Conservation (phyloP, 2,113 vertebrate species). For the Abramis brama region DNA sequence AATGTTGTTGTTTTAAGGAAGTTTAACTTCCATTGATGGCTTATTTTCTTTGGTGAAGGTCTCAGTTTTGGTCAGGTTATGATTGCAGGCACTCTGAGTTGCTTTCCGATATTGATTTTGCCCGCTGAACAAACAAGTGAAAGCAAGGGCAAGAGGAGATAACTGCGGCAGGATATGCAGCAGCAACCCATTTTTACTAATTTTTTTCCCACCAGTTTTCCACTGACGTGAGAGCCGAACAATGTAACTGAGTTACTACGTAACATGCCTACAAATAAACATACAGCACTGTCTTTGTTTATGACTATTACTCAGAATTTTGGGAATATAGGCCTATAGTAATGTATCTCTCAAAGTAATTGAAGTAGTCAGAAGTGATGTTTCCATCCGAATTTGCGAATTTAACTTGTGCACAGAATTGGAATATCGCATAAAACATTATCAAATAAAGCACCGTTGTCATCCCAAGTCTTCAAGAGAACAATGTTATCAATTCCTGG, state of each 20-base stretch:
- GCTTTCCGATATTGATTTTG: slow-evolving; percentile 51
- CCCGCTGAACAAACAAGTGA: slow-evolving; percentile 6
- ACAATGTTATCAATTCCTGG: too few species aligned
- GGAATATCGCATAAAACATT: too few species aligned
- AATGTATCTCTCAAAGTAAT: neutral
- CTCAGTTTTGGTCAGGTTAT: slow-evolving; percentile 30
- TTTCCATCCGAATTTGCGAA: too few species aligned
- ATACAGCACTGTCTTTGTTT: neutral
- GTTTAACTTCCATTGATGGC: slow-evolving; percentile 21
- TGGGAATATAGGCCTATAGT: too few species aligned
- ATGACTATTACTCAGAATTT: neutral
- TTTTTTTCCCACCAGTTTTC: neutral
- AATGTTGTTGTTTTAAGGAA: slow-evolving; percentile 45
- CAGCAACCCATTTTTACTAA: neutral
- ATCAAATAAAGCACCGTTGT: too few species aligned
- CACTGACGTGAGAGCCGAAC: neutral
- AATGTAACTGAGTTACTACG: neutral
- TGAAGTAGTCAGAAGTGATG: neutral
- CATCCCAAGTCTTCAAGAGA: too few species aligned
- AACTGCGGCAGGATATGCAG: slow-evolving; percentile 47
- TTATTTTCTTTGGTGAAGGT: slow-evolving; percentile 42
- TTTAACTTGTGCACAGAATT: too few species aligned
- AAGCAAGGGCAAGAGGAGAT: slow-evolving; percentile 32
- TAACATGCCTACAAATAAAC: neutral
- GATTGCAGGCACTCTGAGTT: slow-evolving; percentile 26